These are phyloP conservation scores for Athalia circularis DNA, from an alignment of 2,888 invertebrate genomes.

Conservation along the genomic window DNA sequence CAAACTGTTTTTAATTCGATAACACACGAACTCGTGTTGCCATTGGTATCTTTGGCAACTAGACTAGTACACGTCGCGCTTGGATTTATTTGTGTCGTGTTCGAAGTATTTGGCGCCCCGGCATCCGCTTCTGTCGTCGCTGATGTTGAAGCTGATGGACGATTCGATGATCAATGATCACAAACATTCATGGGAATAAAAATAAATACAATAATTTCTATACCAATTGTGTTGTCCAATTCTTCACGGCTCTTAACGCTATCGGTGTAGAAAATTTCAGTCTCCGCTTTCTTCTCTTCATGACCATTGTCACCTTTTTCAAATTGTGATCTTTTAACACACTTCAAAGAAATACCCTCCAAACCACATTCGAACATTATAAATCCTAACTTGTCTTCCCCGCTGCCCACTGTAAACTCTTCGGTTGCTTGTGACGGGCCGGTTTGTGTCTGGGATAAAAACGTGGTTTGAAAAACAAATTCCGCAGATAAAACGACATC, in stretches of 20 bases:
- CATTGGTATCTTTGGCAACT: slow-evolving; percentile 78
- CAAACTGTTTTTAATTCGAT: slow-evolving; percentile 93
- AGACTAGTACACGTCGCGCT: slow-evolving; percentile 62
- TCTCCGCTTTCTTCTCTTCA: slow-evolving; percentile 76
- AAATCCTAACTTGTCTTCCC: slow-evolving; percentile 86
- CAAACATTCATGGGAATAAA: background rate
- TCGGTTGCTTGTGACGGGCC: slow-evolving; percentile 72
- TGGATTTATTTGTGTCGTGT: slow-evolving; percentile 57
- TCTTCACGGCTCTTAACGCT: slow-evolving; percentile 73
- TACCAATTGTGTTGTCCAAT: slow-evolving; percentile 65
- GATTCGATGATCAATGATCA: background rate
- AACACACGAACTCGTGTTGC: slow-evolving; percentile 89
- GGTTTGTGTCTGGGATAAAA: slow-evolving; percentile 61
- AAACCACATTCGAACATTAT: slow-evolving; percentile 98
- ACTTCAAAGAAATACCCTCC: slow-evolving; percentile 91
- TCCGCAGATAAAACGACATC: background rate
- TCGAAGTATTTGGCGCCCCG: slow-evolving; percentile 72
- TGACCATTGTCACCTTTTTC: slow-evolving; percentile 81
- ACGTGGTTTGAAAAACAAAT: slow-evolving; percentile 4
- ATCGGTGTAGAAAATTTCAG: slow-evolving; percentile 68
- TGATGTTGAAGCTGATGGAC: slow-evolving; percentile 45
- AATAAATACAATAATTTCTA: slow-evolving; percentile 28
- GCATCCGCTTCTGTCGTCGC: slow-evolving; percentile 71
- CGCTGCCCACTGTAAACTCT: slow-evolving; percentile 74
- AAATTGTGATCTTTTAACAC: slow-evolving; percentile 85